These are phyloP conservation scores for Sebastiscus albofasciatus DNA, from an alignment of 2,797 vertebrate species.

Conservation along the genomic window DNA sequence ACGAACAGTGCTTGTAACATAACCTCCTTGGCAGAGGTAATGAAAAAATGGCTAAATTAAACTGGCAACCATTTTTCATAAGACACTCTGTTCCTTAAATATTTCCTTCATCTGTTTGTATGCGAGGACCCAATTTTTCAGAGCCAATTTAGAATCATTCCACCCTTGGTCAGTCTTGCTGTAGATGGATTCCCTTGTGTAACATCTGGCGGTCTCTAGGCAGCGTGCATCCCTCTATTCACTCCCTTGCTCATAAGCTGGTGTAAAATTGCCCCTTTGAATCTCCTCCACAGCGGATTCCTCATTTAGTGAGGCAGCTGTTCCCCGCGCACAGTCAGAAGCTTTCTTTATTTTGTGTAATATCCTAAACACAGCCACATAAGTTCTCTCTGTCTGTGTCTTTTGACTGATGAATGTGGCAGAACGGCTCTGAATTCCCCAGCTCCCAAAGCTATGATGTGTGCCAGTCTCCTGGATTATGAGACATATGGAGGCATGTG, in stretches of 20 bases:
- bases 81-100: constrained; percentile 35
- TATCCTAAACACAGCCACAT: constrained; percentile 60
- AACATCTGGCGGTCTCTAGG: constrained; percentile 69
- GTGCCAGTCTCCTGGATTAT: constrained; percentile 73
- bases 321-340: constrained; percentile 48
- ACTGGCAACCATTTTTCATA: constrained; percentile 20
- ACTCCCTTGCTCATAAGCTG: constrained; percentile 73
- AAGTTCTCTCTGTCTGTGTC: constrained; percentile 58
- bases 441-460: constrained; percentile 57
- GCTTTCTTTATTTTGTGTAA: constrained; percentile 64
- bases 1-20: background rate
- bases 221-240: constrained; percentile 63
- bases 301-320: constrained; percentile 53
- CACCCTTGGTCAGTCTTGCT: constrained; percentile 65
- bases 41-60: constrained; percentile 31
- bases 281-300: constrained; percentile 57
- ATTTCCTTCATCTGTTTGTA: constrained; percentile 53
- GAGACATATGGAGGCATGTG: constrained; percentile 68
- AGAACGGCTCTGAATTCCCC: constrained; percentile 64
- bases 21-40: constrained; percentile 12
- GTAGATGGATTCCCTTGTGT: constrained; percentile 74
- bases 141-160: constrained; percentile 69
- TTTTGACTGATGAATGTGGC: constrained; percentile 69
- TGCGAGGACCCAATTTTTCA: constrained; percentile 50
- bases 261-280: constrained; percentile 80